Percentiles rank a stretch among this genome's conserved stretches.
Evolutionary conservation across 1,140 invertebrate genomes (phyloP).

Genomic region (Drosophila repleta): DNA sequence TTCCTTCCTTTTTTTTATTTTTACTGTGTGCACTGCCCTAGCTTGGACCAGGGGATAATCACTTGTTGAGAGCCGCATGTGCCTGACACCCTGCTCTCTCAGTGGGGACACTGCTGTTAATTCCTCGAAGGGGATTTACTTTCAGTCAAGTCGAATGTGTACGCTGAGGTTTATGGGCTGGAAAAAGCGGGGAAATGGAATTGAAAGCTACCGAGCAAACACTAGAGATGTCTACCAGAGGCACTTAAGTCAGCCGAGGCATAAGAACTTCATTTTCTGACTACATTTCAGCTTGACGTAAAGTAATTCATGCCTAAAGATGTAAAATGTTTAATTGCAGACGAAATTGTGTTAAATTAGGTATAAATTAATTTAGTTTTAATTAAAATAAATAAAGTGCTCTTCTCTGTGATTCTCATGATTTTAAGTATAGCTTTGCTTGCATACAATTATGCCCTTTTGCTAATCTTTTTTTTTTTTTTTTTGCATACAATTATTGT

Average conservation of each 20-base stretch:
- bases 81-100: not conserved
- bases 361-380: too few species aligned
- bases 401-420: too few species aligned
- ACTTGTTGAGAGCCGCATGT: conserved; percentile 18
- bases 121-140: conserved; percentile 3
- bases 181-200: conserved; percentile 4
- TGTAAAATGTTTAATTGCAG: not conserved
- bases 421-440: too few species aligned
- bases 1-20: not conserved
- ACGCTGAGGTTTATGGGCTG: conserved; percentile 1
- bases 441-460: too few species aligned
- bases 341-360: not conserved
- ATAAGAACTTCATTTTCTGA: not conserved
- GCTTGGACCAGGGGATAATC: conserved; percentile 17
- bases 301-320: not conserved
- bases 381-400: too few species aligned
- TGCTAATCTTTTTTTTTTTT: too few species aligned
- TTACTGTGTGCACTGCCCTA: conserved; percentile 20
- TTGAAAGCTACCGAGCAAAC: not conserved
- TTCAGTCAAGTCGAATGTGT: not conserved
- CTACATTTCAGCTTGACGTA: not conserved
- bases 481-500: too few species aligned
- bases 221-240: not conserved
- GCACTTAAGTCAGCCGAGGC: not conserved
- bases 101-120: not conserved